phyloP scores from a whole-genome alignment of 2,797 vertebrate species.

The Tadarida brasiliensis region DNA sequence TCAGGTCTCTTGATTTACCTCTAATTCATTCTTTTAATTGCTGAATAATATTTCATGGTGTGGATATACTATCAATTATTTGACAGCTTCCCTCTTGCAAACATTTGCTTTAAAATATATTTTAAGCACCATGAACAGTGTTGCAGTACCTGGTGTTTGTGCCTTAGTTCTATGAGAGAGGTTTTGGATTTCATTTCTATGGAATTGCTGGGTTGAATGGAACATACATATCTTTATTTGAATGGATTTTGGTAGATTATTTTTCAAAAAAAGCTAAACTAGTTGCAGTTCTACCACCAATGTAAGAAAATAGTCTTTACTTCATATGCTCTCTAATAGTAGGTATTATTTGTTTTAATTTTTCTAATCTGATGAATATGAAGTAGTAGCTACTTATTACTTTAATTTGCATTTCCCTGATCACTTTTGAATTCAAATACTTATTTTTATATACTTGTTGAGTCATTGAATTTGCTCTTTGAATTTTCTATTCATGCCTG shows the following conservation, averaged over 20 bases:
- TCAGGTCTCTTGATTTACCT: neutral
- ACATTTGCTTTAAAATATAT: neutral
- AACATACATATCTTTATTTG: neutral
- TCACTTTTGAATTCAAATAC: constrained; percentile 3
- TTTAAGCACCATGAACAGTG: neutral
- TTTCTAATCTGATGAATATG: neutral
- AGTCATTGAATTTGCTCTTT: neutral
- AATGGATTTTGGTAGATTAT: neutral
- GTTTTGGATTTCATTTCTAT: constrained; percentile 29
- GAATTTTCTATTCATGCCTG: neutral
- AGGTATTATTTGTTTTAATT: neutral
- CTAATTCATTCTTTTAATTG: constrained; percentile 29
- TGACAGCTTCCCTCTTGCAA: neutral
- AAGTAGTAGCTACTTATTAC: neutral
- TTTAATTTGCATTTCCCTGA: constrained; percentile 45
- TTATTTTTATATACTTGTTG: constrained; percentile 21
- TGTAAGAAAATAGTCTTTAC: constrained; percentile 38
- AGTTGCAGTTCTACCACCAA: neutral
- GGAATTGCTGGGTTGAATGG: neutral
- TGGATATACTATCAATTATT: neutral
- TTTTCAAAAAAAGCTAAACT: neutral
- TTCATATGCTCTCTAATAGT: neutral
- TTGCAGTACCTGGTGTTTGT: neutral
- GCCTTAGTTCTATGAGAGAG: constrained; percentile 15
- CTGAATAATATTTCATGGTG: neutral